Percentiles rank a stretch among this genome's conserved stretches.
Conservation (phyloP, 2,797 vertebrate species). For the Neosilurus mollespiculum region DNA sequence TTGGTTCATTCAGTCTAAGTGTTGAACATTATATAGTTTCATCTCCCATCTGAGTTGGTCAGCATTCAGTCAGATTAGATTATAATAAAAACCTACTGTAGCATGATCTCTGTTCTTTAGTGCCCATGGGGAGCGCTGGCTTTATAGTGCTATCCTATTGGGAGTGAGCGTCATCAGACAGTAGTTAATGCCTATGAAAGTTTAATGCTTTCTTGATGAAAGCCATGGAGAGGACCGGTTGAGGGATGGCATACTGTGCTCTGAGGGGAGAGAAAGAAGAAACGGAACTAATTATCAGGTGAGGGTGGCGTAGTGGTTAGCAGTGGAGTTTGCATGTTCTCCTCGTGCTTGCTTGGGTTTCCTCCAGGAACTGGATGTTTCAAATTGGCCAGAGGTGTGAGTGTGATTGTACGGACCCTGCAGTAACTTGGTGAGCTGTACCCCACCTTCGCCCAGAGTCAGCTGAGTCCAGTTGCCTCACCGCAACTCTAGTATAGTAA, state of each 20-base stretch:
- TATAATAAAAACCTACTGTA: conserved; percentile 15
- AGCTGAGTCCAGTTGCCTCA: too few species aligned
- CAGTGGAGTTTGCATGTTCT: too few species aligned
- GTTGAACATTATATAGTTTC: conserved; percentile 28
- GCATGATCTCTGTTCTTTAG: conserved; percentile 1
- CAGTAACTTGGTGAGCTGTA: too few species aligned
- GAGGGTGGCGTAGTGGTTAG: conserved; percentile 22
- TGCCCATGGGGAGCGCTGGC: conserved; percentile 32
- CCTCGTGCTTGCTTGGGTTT: too few species aligned
- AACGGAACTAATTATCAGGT: conserved; percentile 58
- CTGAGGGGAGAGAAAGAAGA: conserved; percentile 51
- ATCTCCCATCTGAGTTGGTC: conserved; percentile 23
- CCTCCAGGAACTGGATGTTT: too few species aligned
- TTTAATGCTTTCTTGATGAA: conserved; percentile 58
- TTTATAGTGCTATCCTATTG: conserved; percentile 40
- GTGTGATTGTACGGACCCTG: too few species aligned
- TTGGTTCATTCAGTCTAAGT: conserved; percentile 33
- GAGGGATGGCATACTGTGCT: conserved; percentile 36
- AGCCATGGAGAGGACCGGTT: conserved; percentile 34
- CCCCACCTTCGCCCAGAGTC: too few species aligned
- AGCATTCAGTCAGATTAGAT: conserved; percentile 27
- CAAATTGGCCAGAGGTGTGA: too few species aligned
- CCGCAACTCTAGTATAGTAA: too few species aligned
- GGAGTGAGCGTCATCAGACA: conserved; percentile 54
- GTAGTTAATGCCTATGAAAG: conserved; percentile 60